Evolutionary conservation across 2,888 invertebrate genomes (phyloP).

Genomic region (Hipparchia sbordonii): DNA sequence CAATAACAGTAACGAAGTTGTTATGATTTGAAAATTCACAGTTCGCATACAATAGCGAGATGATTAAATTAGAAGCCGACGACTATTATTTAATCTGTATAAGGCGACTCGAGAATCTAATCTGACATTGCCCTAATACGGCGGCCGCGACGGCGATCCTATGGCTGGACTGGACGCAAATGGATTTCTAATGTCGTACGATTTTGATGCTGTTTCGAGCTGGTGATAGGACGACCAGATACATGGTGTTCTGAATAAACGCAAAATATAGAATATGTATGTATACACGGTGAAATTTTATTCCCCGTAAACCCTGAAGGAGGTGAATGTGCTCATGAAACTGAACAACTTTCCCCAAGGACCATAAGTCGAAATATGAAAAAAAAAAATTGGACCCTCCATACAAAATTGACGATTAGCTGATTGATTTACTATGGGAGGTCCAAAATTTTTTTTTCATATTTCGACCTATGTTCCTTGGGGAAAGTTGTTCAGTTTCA

Average conservation of each 20-base stretch:
- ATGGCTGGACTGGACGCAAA: slow-evolving; percentile 45
- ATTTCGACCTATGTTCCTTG: no score
- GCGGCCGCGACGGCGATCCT: slow-evolving; percentile 48
- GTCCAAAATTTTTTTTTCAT: no score
- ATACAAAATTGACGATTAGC: no score
- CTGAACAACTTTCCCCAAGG: no score
- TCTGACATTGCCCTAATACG: slow-evolving; percentile 54
- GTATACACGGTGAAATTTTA: no score
- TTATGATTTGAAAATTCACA: slow-evolving; percentile 22
- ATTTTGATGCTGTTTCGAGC: slow-evolving; percentile 68
- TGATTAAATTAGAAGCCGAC: slow-evolving; percentile 32
- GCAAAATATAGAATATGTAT: no score
- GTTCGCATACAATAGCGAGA: slow-evolving; percentile 16
- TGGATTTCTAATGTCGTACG: slow-evolving; percentile 50
- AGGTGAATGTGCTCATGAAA: no score
- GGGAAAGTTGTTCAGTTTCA: no score
- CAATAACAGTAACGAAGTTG: slow-evolving; percentile 19
- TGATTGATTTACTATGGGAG: no score
- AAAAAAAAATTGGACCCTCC: no score
- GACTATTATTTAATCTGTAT: slow-evolving; percentile 50
- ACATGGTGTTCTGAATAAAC: slow-evolving; percentile 13
- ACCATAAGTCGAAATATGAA: no score
- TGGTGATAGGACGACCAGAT: slow-evolving; percentile 48
- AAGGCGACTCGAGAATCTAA: slow-evolving; percentile 55
- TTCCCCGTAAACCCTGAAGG: no score